phyloP scores from a whole-genome alignment of 2,888 invertebrate genomes.

The Protula sp. region DNA sequence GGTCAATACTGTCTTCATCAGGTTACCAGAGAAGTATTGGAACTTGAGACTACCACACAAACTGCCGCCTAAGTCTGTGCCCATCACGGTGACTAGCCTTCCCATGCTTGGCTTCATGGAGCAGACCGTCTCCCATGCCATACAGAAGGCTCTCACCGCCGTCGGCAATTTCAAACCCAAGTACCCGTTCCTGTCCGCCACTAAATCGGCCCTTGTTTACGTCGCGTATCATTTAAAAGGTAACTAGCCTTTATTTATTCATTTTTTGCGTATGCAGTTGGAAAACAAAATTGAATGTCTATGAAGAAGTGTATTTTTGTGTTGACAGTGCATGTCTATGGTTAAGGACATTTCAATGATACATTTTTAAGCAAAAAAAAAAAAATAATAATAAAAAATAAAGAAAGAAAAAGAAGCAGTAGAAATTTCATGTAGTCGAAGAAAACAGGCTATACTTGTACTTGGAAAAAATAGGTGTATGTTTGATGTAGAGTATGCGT shows the following conservation, averaged over 20 bases:
- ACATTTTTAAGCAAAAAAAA: too few species aligned
- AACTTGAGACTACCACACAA: slow-evolving; percentile 50
- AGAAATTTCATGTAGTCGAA: too few species aligned
- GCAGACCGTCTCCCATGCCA: slow-evolving; percentile 46
- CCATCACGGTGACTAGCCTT: slow-evolving; percentile 38
- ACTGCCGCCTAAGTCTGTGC: slow-evolving; percentile 48
- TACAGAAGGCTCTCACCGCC: slow-evolving; percentile 50
- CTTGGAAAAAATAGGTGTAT: too few species aligned
- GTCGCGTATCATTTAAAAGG: slow-evolving; percentile 54
- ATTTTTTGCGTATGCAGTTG: slow-evolving; percentile 4
- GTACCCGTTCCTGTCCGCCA: slow-evolving; percentile 51
- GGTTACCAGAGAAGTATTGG: slow-evolving; percentile 50
- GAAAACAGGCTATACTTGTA: too few species aligned
- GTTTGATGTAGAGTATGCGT: too few species aligned
- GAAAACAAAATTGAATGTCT: too few species aligned
- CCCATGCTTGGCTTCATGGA: slow-evolving; percentile 55
- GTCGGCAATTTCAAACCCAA: slow-evolving; percentile 53
- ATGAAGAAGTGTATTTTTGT: too few species aligned
- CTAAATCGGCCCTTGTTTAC: slow-evolving; percentile 49
- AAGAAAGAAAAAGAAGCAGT: too few species aligned
- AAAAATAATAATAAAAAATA: too few species aligned
- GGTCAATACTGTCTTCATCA: too few species aligned
- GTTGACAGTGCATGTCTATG: too few species aligned
- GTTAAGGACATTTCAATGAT: too few species aligned
- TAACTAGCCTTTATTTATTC: slow-evolving; percentile 20